phyloP scores from a whole-genome alignment of 1,140 invertebrate genomes.

The Atta colombica region DNA sequence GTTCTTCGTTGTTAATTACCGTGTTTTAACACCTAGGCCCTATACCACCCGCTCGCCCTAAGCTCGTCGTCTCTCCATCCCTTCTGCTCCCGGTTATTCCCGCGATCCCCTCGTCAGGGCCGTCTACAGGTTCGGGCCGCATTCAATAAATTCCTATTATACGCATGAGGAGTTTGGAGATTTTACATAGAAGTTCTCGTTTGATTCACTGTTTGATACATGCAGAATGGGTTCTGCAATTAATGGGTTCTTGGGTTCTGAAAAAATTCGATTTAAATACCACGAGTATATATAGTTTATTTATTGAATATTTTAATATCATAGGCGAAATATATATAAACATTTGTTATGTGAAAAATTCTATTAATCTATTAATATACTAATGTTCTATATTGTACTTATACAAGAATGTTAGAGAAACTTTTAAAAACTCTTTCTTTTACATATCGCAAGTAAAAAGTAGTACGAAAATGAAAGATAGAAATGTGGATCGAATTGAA shows the following conservation, averaged over 20 bases:
- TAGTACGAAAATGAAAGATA: slow-evolving; percentile 16
- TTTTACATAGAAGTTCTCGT: neutral
- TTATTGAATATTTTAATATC: slow-evolving; percentile 13
- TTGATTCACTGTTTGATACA: neutral
- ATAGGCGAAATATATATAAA: neutral
- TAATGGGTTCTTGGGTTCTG: neutral
- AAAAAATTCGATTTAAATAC: slow-evolving; percentile 30
- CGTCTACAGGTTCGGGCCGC: slow-evolving; percentile 54
- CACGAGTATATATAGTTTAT: neutral
- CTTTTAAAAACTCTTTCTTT: neutral
- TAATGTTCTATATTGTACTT: neutral
- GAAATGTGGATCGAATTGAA: neutral
- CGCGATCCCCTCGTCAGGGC: slow-evolving; percentile 39
- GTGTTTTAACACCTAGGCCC: slow-evolving; percentile 86
- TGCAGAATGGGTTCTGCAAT: neutral
- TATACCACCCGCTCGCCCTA: slow-evolving; percentile 70
- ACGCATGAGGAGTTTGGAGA: neutral
- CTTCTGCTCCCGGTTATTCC: slow-evolving; percentile 42
- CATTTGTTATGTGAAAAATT: neutral
- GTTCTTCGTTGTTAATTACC: slow-evolving; percentile 86
- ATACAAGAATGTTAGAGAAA: neutral
- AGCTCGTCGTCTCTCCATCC: slow-evolving; percentile 53
- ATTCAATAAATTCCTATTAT: slow-evolving; percentile 6
- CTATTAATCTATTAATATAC: neutral
- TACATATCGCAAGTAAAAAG: neutral